Base-by-base conservation (phyloP, 1,140 invertebrate species). In the Drosophila bipectinata region DNA sequence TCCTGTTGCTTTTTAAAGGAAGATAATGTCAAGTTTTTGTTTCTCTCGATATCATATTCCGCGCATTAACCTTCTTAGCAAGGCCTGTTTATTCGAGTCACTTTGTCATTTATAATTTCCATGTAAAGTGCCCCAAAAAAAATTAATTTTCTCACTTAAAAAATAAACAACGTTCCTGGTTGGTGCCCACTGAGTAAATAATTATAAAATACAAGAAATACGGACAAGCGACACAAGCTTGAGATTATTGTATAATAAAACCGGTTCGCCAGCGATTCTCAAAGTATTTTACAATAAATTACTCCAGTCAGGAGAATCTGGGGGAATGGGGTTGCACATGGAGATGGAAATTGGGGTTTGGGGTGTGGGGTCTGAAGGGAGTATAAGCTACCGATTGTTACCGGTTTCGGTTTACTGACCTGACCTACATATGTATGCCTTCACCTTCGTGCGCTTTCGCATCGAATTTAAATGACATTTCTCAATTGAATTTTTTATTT, bases 321-420 rank as follows among this genome's bases (percentile, higher is more conserved):
- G 39, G 49, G 41, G 66, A 15, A 45, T 49, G 58, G 71, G 14
- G 3, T 6, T 14, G n/a, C 4, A 9, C 30, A 45, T 6, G 12
- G 28, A 30, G 39, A 32, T 52, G 48, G 41, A 14, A 56, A 12
- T 37, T 10, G 32, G 8, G 34, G 49, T 49, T 37, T 3, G 45
- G 15, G 47, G 21, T n/a, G n/a, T 44, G 39, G 69, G 71, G 18
- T 18, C 18, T 18, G 18, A 18, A 18, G 14, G 10, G 6, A 4
- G 26, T 28, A 6, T 5, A 6, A 28, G 73, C 71, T 69, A 32
- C 32, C 32, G 34, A 37, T 37, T 12, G 34, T 72, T 79, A 78
- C 76, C 77, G 61, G 71, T 79, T 79, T 79, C 77, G 54, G 76
- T 79, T 72, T 72, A 79, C 62, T 79, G 76, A 79, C 69, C 77